Evolutionary conservation across 2,888 invertebrate genomes (phyloP), one percentile per base, ranked within the genome.

Genomic region (Drosophila monieri): DNA sequence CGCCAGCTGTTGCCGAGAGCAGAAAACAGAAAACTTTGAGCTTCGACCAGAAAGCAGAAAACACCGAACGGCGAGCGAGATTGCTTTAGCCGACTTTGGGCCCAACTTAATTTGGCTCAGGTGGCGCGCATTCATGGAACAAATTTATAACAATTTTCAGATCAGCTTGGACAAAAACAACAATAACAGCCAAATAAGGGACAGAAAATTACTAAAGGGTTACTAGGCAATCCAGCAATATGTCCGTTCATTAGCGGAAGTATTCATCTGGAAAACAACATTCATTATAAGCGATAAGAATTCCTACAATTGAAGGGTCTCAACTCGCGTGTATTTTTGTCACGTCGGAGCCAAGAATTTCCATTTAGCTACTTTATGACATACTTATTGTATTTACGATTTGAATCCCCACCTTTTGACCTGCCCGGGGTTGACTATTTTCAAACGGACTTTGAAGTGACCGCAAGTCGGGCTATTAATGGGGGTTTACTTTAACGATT

Each of bases 41-140:
- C 47, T 21, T 15, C 21, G 27, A 30, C 15, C 48, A 39, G 25
- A 47, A 41, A 25, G 6, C 64, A 43, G 12, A 44, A 57, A 56
- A 21, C 53, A 9, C 23, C 46, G 25, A 56, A 57, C 57, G 2
- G 47, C 41, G 47, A 30, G 60, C 71, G 60, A 78, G 80, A 83
- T 80, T 81, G 54, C 71, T 65, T 53, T 65, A 65, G 58, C 71
- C 59, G 66, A 61, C 49, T 62, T 70, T 69, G 73, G 71, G 73
- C 60, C 59, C 46, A 68, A 83, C 83, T 85, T 87, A 87, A 87
- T 88, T 87, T 87, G 86, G 74, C 77, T 88, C 86, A 87, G 87
- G 86, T 87, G 87, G 80, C 74, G 77, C 80, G 47, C 52, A 73
- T 74, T 59, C 62, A 85, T 68, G 81, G 76, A 83, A 79, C 76